Conservation (phyloP, 2,797 vertebrate genomes). For the Melanotaenia trifasciata region DNA sequence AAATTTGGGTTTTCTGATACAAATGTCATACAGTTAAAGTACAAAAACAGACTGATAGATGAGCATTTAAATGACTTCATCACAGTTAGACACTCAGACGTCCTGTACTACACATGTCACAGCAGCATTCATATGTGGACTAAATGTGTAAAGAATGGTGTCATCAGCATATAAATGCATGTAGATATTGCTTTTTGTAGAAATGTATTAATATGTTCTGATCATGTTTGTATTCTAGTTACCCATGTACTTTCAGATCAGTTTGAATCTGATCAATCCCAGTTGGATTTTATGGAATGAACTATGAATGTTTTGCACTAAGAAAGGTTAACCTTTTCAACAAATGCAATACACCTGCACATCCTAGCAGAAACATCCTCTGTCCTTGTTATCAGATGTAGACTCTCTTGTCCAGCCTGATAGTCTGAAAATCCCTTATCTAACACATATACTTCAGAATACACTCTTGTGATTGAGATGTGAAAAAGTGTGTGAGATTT, state of each 20-base stretch:
- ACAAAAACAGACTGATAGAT: neutral
- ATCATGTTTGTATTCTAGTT: no score
- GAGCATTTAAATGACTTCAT: neutral
- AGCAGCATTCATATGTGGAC: no score
- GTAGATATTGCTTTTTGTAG: no score
- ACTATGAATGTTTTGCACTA: neutral
- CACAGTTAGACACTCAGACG: no score
- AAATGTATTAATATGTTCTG: no score
- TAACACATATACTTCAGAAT: conserved; percentile 3
- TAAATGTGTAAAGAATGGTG: no score
- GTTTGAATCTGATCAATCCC: no score
- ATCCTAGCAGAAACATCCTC: neutral
- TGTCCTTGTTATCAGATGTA: neutral
- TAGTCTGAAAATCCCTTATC: conserved; percentile 11
- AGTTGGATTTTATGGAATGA: neutral
- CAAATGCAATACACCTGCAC: neutral
- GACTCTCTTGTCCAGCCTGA: neutral
- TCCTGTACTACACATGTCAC: no score
- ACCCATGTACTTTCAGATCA: no score
- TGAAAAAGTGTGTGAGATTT: neutral
- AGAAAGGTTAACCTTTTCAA: neutral
- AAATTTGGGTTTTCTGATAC: neutral
- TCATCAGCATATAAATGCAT: no score
- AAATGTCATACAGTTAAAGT: neutral
- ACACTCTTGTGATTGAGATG: neutral